Evolutionary conservation across 53 echinoderm and acorn worm genomes (phyloP), one percentile per base, ranked within the genome.

Genomic region (Mesocentrotus franciscanus): DNA sequence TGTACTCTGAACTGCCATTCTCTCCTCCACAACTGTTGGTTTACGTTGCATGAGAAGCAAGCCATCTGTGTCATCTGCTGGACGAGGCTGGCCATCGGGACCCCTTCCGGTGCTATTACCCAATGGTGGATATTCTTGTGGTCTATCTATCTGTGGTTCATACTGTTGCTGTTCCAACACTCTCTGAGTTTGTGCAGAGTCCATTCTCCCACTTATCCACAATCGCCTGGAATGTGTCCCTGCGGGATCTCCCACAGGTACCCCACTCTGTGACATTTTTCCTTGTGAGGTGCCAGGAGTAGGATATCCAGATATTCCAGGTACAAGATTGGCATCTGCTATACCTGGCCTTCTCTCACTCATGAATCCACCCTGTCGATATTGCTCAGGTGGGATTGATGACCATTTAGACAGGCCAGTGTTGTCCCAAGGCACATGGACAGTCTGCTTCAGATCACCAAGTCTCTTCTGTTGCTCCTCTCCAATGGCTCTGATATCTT

Each of bases 381-480:
- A 10, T 58, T 62, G 33, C 34, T 90, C 33, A 61, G 35, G 39
- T 26, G 18, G 66, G 64, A 87, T 11, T 26, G 20, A 58, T 17
- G 91, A 36, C 22, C 22, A 24, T 17, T 34, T 20, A 62, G 66
- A 91, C 32, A 34, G 91, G 8, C 39, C 34, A 91, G 35, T 64
- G 91, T 12, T 62, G 8, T 94, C 85, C 95, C 85, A 94, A 29
- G 95, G 95, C 9, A 94, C 30, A 66, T 49, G 64, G 27, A 85
- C 62, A 34, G 85, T 10, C 55, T 94, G 96, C 71, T 96, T 90
- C 34, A 95, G 96, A 36, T 96, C 95, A 13, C 90, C 91, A 9
- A 97, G 85, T 58, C 84, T 90, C 93, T 91, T 96, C 61, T 96
- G 79, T 85, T 97, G 97, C 49, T 95, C 93, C 22, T 95, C 91